Conservation (phyloP, 30 jellyfish, hydroid and myxozoan species). For the Hydractinia echinata region DNA sequence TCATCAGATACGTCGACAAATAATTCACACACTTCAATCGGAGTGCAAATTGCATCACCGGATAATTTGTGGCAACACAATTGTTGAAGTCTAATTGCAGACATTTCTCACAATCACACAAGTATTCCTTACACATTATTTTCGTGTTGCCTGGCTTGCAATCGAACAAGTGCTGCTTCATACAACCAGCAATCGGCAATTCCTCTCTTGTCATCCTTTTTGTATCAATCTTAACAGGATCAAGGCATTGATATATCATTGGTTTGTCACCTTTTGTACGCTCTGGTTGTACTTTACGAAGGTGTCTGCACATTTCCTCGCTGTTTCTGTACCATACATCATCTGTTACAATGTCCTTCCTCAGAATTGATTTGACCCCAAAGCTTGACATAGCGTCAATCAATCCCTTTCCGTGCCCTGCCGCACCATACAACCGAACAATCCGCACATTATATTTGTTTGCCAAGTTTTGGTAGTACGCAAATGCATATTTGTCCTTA, state of each 20-base stretch:
- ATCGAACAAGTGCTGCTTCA: background rate
- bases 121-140: background rate
- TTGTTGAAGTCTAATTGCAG: conserved; percentile 11
- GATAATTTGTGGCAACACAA: background rate
- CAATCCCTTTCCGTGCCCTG: background rate
- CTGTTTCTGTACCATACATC: conserved; percentile 27
- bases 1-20: conserved; percentile 5
- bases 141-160: background rate
- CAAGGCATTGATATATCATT: conserved; percentile 16
- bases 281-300: conserved; percentile 24
- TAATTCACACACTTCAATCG: background rate
- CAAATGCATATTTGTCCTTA: no score
- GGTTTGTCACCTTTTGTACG: background rate
- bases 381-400: conserved; percentile 23
- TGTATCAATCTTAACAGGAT: conserved; percentile 16
- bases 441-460: no score
- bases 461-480: no score
- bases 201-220: conserved; percentile 22
- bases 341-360: background rate
- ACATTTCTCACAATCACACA: conserved; percentile 20
- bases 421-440: no score
- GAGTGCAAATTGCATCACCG: background rate
- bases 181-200: background rate
- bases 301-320: background rate
- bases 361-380: background rate